These are phyloP conservation scores for Macrobrachium nipponense DNA, from an alignment of 1,140 invertebrate genomes.

Conservation along the genomic window DNA sequence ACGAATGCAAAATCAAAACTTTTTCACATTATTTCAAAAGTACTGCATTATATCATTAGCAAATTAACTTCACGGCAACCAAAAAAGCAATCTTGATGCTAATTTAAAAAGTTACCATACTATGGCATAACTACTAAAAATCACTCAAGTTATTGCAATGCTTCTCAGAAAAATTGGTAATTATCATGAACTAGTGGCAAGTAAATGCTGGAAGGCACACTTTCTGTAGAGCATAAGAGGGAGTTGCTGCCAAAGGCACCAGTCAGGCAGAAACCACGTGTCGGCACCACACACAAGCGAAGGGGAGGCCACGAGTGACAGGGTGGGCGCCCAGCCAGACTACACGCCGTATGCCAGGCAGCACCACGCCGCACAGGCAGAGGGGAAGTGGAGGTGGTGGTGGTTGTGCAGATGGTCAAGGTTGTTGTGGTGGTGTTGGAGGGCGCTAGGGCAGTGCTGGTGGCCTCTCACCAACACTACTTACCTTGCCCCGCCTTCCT, in stretches of 20 bases:
- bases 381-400: constrained; percentile 43
- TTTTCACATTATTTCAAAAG: too few species aligned
- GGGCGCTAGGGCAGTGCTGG: constrained; percentile 59
- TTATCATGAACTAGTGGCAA: not conserved
- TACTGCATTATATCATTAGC: too few species aligned
- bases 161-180: constrained; percentile 7
- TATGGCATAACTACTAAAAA: too few species aligned
- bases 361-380: constrained; percentile 35
- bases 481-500: constrained; percentile 62
- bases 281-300: constrained; percentile 40
- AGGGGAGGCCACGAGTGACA: constrained; percentile 50
- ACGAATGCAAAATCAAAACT: too few species aligned
- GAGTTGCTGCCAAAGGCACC: constrained; percentile 43
- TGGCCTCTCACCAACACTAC: constrained; percentile 55
- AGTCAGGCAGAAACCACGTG: constrained; percentile 28
- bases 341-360: constrained; percentile 32
- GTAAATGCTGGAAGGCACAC: constrained; percentile 4
- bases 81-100: too few species aligned
- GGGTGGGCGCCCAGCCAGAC: constrained; percentile 39
- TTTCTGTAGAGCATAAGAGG: constrained; percentile 47
- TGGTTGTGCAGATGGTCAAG: constrained; percentile 43
- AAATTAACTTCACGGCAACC: too few species aligned
- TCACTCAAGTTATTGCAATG: not conserved
- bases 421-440: constrained; percentile 45
- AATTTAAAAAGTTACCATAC: too few species aligned